These are phyloP conservation scores for Drosophila pseudotakahashii DNA, from an alignment of 2,888 invertebrate genomes.

Conservation along the genomic window DNA sequence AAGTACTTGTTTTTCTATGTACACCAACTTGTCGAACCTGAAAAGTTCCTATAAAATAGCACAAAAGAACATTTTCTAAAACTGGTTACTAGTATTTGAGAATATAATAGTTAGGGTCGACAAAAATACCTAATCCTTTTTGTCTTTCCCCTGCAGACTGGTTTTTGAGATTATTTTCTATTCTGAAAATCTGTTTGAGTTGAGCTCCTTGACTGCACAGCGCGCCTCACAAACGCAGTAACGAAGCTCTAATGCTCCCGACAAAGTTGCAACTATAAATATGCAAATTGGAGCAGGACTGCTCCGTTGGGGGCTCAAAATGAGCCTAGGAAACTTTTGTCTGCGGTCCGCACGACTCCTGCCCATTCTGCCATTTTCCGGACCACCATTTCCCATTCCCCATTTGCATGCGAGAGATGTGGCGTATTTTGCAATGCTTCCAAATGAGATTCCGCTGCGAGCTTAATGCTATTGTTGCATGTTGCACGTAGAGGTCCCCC, in stretches of 20 bases:
- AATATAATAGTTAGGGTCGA: neutral
- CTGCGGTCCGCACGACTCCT: slow-evolving; percentile 10
- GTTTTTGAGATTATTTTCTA: neutral
- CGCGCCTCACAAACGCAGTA: neutral
- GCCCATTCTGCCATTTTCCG: slow-evolving; percentile 1
- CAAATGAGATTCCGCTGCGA: slow-evolving; percentile 60
- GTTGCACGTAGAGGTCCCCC: slow-evolving; percentile 56
- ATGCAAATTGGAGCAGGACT: slow-evolving; percentile 19
- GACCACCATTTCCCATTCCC: neutral
- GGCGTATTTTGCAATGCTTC: slow-evolving; percentile 34
- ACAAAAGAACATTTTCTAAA: too few species aligned
- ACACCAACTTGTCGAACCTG: too few species aligned
- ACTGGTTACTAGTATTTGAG: too few species aligned
- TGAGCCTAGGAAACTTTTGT: slow-evolving; percentile 38
- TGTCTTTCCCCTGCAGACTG: neutral
- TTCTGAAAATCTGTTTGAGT: neutral
- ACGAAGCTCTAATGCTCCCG: slow-evolving; percentile 22
- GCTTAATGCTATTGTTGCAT: slow-evolving; percentile 64
- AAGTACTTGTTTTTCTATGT: too few species aligned
- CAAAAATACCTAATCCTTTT: neutral
- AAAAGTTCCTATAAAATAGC: too few species aligned
- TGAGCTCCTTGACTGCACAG: slow-evolving; percentile 11
- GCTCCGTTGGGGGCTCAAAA: slow-evolving; percentile 34
- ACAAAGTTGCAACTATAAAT: slow-evolving; percentile 21
- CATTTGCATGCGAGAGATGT: slow-evolving; percentile 50